phyloP scores from a whole-genome alignment of 35 echinoderm and acorn worm species.

The Ophiothrix spiculata region DNA sequence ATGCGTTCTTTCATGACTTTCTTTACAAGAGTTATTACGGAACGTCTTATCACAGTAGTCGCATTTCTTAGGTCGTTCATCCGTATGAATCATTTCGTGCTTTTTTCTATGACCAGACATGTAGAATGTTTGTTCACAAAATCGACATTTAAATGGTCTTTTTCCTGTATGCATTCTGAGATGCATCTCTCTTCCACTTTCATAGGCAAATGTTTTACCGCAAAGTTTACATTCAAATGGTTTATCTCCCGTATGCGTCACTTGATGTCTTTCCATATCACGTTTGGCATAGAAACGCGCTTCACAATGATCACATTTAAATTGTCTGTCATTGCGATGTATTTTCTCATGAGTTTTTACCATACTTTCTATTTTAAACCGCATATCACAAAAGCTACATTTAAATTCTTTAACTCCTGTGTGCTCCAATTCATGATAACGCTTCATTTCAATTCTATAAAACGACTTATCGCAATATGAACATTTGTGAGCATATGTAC shows the following conservation, averaged over 20 bases:
- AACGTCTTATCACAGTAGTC: constrained; percentile 45
- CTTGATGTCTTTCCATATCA: constrained; percentile 13
- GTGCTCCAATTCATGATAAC: constrained; percentile 45
- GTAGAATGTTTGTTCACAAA: constrained; percentile 49
- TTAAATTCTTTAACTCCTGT: constrained; percentile 47
- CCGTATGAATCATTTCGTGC: constrained; percentile 50
- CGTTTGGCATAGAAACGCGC: constrained; percentile 46
- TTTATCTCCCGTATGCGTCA: neutral
- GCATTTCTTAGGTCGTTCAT: constrained; percentile 52
- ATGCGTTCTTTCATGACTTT: constrained; percentile 16
- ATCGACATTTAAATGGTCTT: constrained; percentile 50
- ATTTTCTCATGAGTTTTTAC: constrained; percentile 31
- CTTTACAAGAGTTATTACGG: neutral
- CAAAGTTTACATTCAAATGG: neutral
- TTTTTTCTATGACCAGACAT: constrained; percentile 42
- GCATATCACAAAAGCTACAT: constrained; percentile 26
- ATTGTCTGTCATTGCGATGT: constrained; percentile 23
- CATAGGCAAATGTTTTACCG: neutral
- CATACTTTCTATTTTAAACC: constrained; percentile 24
- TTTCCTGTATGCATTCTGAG: constrained; percentile 60
- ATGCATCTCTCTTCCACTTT: constrained; percentile 11
- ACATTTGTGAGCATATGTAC: no score
- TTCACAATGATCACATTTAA: constrained; percentile 44
- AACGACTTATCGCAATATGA: constrained; percentile 68
- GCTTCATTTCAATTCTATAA: constrained; percentile 12